phyloP scores from a whole-genome alignment of 2,797 vertebrate genomes.

The Gymnopithys bicolor region DNA sequence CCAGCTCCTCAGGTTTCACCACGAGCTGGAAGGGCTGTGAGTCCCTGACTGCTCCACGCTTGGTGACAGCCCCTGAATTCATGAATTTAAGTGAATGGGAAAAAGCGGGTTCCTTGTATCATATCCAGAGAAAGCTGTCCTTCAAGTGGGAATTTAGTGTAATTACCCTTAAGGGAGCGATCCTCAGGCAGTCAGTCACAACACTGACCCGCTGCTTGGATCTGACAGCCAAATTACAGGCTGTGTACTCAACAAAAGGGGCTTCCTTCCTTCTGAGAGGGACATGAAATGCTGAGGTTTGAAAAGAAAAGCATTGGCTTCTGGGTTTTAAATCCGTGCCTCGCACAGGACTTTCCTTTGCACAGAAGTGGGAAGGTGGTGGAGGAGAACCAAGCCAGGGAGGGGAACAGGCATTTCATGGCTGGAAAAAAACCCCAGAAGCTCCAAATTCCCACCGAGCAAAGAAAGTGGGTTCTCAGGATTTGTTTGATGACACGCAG shows the following conservation, averaged over 20 bases:
- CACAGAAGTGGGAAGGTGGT: neutral
- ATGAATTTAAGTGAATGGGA: constrained; percentile 73
- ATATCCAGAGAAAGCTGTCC: constrained; percentile 81
- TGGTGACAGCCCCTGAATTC: constrained; percentile 68
- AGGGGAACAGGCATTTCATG: neutral
- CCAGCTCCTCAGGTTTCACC: neutral
- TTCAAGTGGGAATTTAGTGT: constrained; percentile 80
- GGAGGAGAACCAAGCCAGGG: neutral
- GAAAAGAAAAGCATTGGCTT: constrained; percentile 72
- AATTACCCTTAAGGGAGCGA: constrained; percentile 83
- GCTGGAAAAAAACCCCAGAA: neutral
- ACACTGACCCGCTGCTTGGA: constrained; percentile 82
- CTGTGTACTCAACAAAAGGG: constrained; percentile 79
- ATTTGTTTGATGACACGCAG: neutral
- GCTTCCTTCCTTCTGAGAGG: constrained; percentile 69
- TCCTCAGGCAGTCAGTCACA: constrained; percentile 85
- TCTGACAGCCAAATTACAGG: constrained; percentile 82
- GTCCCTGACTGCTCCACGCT: constrained; percentile 2
- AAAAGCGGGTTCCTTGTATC: constrained; percentile 71
- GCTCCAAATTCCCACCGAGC: neutral
- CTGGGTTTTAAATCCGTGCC: constrained; percentile 42
- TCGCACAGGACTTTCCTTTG: constrained; percentile 5
- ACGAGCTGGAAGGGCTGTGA: neutral
- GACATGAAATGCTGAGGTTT: constrained; percentile 45
- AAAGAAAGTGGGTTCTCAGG: neutral